Evolutionary conservation across 2,888 invertebrate genomes (phyloP).

Genomic region (Drosophila melanosoma): DNA sequence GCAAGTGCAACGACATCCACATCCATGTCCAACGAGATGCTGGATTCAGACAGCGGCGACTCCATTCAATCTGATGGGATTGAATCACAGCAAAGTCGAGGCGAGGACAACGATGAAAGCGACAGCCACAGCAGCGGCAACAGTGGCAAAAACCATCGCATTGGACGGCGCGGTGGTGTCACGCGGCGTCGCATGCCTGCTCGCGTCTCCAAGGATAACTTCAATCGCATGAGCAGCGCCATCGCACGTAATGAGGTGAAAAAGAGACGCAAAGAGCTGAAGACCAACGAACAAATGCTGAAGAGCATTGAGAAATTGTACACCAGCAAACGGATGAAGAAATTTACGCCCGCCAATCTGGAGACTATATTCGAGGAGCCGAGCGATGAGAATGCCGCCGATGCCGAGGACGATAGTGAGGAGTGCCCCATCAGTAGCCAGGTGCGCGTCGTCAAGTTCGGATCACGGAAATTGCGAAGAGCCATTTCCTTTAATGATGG

Average conservation of each 20-base stretch:
- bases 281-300: slow-evolving; percentile 62
- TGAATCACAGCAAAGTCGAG: slow-evolving; percentile 56
- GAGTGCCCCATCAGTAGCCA: slow-evolving; percentile 63
- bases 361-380: slow-evolving; percentile 84
- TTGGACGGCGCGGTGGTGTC: slow-evolving; percentile 57
- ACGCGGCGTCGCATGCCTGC: slow-evolving; percentile 75
- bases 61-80: slow-evolving; percentile 65
- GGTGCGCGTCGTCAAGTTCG: slow-evolving; percentile 73
- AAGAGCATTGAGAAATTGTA: slow-evolving; percentile 80
- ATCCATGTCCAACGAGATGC: slow-evolving; percentile 38
- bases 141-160: slow-evolving; percentile 18
- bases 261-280: slow-evolving; percentile 60
- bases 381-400: slow-evolving; percentile 68
- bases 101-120: slow-evolving; percentile 62
- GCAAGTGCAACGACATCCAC: slow-evolving; percentile 2
- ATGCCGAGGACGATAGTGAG: slow-evolving; percentile 71
- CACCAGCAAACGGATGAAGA: slow-evolving; percentile 76
- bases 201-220: slow-evolving; percentile 79
- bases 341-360: slow-evolving; percentile 80
- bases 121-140: slow-evolving; percentile 38
- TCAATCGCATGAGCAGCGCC: slow-evolving; percentile 76
- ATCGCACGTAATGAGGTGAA: slow-evolving; percentile 75
- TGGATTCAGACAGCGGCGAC: slow-evolving; percentile 52
- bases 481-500: slow-evolving; percentile 81
- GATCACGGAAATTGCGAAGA: slow-evolving; percentile 77